A percentile compares a stretch with the other conserved stretches of the same genome.
Evolutionary conservation across 2,797 vertebrate genomes (phyloP).

Genomic region (Anguilla megastoma): DNA sequence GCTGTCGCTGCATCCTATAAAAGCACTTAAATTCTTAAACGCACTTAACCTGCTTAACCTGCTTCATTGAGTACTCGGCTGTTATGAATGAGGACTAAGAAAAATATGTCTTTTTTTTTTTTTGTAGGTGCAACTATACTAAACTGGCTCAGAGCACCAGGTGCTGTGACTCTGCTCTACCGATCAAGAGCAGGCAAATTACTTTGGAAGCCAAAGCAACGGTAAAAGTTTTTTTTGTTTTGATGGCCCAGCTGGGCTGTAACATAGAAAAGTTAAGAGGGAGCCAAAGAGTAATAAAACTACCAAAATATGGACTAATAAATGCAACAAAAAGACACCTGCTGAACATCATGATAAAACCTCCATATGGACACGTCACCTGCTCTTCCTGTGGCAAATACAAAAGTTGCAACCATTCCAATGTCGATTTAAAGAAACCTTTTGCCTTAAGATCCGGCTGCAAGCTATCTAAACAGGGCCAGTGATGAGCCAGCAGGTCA

Average conservation of each 20-base stretch:
- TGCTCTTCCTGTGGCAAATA: background rate
- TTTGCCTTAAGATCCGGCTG: background rate
- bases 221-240: background rate
- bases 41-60: too few species aligned
- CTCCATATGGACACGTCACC: background rate
- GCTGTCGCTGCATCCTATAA: background rate
- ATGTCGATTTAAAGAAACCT: background rate
- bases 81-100: too few species aligned
- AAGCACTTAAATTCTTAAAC: background rate
- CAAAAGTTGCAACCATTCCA: background rate
- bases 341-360: background rate
- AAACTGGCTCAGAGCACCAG: background rate
- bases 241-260: background rate
- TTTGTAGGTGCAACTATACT: too few species aligned
- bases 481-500: background rate
- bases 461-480: background rate
- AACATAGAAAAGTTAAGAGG: background rate
- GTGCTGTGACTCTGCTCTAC: background rate
- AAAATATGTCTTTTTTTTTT: too few species aligned
- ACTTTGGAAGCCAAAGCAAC: background rate
- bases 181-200: background rate
- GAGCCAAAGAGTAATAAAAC: background rate
- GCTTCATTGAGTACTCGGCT: too few species aligned
- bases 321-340: background rate
- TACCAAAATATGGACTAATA: background rate